Evolutionary conservation across 2,888 invertebrate genomes (phyloP).

Genomic region (Parnassius orleans): DNA sequence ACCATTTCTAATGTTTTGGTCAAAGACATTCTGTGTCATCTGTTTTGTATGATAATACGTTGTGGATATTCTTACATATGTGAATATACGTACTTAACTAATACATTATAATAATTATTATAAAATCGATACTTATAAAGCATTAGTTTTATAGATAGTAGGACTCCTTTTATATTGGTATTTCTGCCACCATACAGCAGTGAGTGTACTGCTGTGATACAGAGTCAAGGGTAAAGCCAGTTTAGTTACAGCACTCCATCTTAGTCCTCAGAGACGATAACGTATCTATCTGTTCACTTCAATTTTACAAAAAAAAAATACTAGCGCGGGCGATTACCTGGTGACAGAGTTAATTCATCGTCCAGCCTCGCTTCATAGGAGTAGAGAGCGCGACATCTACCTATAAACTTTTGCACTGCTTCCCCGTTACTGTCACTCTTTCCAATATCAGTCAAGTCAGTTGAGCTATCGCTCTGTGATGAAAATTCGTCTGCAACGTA

Average conservation of each 20-base stretch:
- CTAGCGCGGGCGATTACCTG: constrained; percentile 61
- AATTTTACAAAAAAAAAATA: no score
- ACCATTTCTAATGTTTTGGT: no score
- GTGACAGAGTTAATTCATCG: constrained; percentile 89
- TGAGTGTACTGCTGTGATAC: no score
- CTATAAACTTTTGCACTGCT: constrained; percentile 64
- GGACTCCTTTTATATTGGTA: constrained; percentile 1
- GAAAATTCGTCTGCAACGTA: constrained; percentile 87
- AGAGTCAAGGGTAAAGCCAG: no score
- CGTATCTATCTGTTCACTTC: no score
- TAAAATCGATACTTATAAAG: neutral
- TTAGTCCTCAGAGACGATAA: no score
- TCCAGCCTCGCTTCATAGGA: constrained; percentile 92
- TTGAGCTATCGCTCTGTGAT: constrained; percentile 85
- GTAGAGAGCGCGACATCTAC: constrained; percentile 92
- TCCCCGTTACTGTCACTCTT: constrained; percentile 75
- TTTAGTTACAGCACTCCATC: no score
- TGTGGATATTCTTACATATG: no score
- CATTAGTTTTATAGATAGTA: no score
- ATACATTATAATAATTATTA: neutral
- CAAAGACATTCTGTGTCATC: no score
- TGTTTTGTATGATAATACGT: no score
- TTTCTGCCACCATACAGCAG: neutral
- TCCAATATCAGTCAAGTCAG: constrained; percentile 67
- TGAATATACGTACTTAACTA: no score